Conservation (phyloP, 2,888 invertebrate species). For the Pimpla rufipes region DNA sequence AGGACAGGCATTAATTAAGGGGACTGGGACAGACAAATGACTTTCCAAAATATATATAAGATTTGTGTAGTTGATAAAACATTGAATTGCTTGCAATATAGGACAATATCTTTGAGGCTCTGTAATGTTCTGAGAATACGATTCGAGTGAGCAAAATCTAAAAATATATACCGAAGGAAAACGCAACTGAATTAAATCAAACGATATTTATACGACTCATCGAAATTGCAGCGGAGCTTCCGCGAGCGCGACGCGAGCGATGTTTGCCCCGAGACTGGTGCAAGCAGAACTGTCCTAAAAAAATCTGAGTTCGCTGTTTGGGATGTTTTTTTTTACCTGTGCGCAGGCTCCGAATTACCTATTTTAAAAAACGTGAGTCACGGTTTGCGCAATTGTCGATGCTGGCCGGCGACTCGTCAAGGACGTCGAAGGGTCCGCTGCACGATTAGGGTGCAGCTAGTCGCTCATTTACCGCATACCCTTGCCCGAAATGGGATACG, state of each 20-base stretch:
- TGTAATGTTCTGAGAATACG: too few species aligned
- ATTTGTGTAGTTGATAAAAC: too few species aligned
- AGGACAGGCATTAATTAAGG: too few species aligned
- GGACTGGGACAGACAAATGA: too few species aligned
- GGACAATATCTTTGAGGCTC: too few species aligned
- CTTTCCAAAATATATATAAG: too few species aligned
- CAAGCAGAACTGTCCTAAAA: constrained; percentile 46
- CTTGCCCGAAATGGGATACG: constrained; percentile 53
- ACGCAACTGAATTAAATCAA: not conserved
- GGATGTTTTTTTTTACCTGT: constrained; percentile 58
- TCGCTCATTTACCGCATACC: constrained; percentile 62
- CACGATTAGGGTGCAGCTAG: constrained; percentile 54
- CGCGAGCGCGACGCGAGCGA: constrained; percentile 46
- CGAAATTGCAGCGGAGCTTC: not conserved
- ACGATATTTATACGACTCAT: not conserved
- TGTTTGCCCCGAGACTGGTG: constrained; percentile 51
- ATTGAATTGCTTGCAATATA: too few species aligned
- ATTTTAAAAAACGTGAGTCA: constrained; percentile 43
- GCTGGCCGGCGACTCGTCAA: constrained; percentile 68
- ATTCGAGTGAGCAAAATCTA: too few species aligned
- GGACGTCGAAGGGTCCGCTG: constrained; percentile 74
- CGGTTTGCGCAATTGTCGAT: constrained; percentile 46
- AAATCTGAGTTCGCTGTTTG: constrained; percentile 38
- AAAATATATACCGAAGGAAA: too few species aligned
- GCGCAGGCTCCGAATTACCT: constrained; percentile 27